phyloP scores from a whole-genome alignment of 2,113 vertebrate genomes.

The Elachura formosa region DNA sequence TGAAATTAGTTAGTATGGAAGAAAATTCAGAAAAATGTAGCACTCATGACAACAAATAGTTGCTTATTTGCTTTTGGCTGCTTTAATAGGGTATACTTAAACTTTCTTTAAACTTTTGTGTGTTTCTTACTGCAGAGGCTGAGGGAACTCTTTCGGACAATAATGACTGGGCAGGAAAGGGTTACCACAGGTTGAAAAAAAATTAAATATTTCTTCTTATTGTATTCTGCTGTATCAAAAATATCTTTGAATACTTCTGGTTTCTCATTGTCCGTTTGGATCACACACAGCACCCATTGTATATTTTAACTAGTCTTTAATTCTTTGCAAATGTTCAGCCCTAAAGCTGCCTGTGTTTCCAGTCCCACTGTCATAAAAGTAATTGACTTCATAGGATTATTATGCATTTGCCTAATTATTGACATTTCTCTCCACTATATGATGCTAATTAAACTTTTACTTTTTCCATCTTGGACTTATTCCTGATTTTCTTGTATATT shows the following conservation, averaged over 20 bases:
- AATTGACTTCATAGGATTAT: conserved; percentile 41
- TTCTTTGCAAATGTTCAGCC: conserved; percentile 48
- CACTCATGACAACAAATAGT: background rate
- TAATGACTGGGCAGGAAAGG: background rate
- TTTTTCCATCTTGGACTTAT: conserved; percentile 49
- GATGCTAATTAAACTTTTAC: conserved; percentile 45
- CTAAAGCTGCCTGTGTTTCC: background rate
- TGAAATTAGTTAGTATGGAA: background rate
- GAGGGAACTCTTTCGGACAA: background rate
- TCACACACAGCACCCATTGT: conserved; percentile 14
- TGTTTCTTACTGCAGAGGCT: background rate
- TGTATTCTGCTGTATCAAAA: conserved; percentile 21
- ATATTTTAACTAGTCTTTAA: conserved; percentile 21
- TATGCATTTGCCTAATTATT: conserved; percentile 36
- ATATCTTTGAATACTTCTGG: conserved; percentile 26
- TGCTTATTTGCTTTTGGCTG: background rate
- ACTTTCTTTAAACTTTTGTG: background rate
- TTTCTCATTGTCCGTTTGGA: conserved; percentile 44
- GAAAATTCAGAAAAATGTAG: background rate
- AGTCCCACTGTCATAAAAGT: conserved; percentile 29
- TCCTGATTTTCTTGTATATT: background rate
- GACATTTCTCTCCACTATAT: background rate
- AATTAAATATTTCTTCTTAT: background rate
- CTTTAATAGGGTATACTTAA: background rate
- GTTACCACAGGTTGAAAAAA: background rate